Evolutionary conservation across 1,140 invertebrate genomes (phyloP).

Genomic region (Rhopalosiphum padi): DNA sequence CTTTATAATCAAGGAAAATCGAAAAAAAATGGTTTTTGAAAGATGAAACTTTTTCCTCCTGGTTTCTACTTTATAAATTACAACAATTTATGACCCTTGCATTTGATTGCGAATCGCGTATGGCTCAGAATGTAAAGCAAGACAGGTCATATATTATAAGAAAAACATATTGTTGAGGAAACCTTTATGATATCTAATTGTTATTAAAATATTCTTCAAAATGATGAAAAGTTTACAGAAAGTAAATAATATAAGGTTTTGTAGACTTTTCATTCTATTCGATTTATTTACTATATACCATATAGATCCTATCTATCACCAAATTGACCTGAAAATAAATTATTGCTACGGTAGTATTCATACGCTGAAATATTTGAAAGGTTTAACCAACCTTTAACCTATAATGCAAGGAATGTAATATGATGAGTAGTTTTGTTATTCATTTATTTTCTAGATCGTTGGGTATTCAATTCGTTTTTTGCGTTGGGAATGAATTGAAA

Average conservation of each 20-base stretch:
- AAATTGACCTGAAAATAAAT: constrained; percentile 22
- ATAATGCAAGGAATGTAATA: constrained; percentile 21
- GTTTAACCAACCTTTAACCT: background rate
- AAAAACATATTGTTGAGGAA: background rate
- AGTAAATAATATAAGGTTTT: background rate
- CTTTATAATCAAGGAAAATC: background rate
- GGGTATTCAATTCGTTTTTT: constrained; percentile 26
- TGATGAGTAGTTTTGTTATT: constrained; percentile 21
- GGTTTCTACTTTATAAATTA: background rate
- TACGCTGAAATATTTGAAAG: background rate
- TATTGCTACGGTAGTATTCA: background rate
- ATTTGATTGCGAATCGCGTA: background rate
- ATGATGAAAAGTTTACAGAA: background rate
- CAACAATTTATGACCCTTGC: background rate
- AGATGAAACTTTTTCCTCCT: background rate
- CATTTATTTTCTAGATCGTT: constrained; percentile 28
- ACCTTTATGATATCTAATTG: background rate
- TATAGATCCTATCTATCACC: background rate
- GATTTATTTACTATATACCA: background rate
- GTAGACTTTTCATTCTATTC: background rate
- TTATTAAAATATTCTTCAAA: constrained; percentile 17
- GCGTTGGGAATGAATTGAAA: background rate
- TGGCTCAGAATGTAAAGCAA: background rate
- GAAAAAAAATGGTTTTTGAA: background rate
- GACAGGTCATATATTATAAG: background rate